Conservation (phyloP, 2,888 invertebrate genomes). For the Taphrorychus bicolor region DNA sequence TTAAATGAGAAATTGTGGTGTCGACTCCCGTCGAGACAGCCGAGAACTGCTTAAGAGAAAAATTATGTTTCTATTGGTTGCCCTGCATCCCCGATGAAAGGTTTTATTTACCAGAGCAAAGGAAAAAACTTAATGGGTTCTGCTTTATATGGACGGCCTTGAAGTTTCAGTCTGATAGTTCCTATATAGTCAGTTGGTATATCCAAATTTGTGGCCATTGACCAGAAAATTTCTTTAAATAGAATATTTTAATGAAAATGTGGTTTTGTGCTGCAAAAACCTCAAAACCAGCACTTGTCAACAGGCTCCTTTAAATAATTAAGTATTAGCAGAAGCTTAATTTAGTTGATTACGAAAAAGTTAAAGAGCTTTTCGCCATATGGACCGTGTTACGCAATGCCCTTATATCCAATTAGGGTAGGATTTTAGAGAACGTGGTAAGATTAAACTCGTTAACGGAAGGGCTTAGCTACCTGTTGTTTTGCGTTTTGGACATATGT, state of each 20-base stretch:
- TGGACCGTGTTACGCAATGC: not conserved
- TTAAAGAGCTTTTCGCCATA: not conserved
- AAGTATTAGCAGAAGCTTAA: no score
- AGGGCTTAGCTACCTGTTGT: slow-evolving; percentile 6
- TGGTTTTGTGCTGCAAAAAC: no score
- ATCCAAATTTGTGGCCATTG: not conserved
- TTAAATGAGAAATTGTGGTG: slow-evolving; percentile 41
- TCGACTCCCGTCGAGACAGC: slow-evolving; percentile 21
- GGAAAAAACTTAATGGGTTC: slow-evolving; percentile 3
- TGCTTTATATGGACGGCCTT: slow-evolving; percentile 4
- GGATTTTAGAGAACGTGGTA: slow-evolving; percentile 9
- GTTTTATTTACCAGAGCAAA: slow-evolving; percentile 5
- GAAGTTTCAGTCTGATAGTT: not conserved
- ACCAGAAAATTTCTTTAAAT: not conserved
- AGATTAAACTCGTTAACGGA: slow-evolving; percentile 34
- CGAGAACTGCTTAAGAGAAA: slow-evolving; percentile 35
- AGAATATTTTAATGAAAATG: not conserved
- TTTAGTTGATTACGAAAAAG: no score
- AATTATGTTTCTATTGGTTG: slow-evolving; percentile 25
- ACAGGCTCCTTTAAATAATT: no score
- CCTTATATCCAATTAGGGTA: slow-evolving; percentile 28
- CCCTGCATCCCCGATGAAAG: not conserved
- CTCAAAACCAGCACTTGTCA: no score
- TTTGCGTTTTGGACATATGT: not conserved
- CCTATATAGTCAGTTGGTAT: not conserved